These are phyloP conservation scores for Solea senegalensis DNA, from an alignment of 2,113 vertebrate genomes.

Conservation along the genomic window DNA sequence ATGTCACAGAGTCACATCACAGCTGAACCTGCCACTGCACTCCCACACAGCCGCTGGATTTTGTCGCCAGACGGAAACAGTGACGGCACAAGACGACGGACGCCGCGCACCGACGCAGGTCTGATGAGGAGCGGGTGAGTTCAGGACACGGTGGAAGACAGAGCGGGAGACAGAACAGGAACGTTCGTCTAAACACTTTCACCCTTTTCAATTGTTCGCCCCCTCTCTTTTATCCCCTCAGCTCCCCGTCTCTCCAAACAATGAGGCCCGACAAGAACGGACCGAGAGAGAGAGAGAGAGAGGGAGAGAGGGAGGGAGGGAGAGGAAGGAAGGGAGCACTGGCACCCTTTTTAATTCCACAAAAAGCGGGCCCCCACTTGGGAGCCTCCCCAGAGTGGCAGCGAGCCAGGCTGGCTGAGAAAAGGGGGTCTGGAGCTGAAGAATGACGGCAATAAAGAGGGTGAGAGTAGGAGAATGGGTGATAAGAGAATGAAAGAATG, in stretches of 20 bases:
- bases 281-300: conserved; percentile 6
- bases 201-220: conserved; percentile 34
- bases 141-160: conserved; percentile 5
- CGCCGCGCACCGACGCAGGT: not conserved
- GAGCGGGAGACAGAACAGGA: not conserved
- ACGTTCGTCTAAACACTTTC: conserved; percentile 55
- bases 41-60: conserved; percentile 34
- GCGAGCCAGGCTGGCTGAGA: conserved; percentile 41
- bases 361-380: conserved; percentile 53
- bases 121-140: no score
- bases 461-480: conserved; percentile 9
- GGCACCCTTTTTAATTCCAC: conserved; percentile 70
- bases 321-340: not conserved
- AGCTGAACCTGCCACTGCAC: conserved; percentile 28
- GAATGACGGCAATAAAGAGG: conserved; percentile 38
- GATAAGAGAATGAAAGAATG: conserved; percentile 25
- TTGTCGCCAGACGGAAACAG: conserved; percentile 28
- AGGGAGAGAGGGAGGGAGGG: not conserved
- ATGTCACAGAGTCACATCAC: conserved; percentile 48
- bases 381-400: conserved; percentile 44
- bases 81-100: not conserved
- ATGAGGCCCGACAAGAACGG: conserved; percentile 53
- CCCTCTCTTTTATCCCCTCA: not conserved
- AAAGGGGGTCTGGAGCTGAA: conserved; percentile 44
- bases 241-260: conserved; percentile 53